Base-by-base conservation (phyloP, 2,797 vertebrate genomes). In the Acipenser oxyrinchus region DNA sequence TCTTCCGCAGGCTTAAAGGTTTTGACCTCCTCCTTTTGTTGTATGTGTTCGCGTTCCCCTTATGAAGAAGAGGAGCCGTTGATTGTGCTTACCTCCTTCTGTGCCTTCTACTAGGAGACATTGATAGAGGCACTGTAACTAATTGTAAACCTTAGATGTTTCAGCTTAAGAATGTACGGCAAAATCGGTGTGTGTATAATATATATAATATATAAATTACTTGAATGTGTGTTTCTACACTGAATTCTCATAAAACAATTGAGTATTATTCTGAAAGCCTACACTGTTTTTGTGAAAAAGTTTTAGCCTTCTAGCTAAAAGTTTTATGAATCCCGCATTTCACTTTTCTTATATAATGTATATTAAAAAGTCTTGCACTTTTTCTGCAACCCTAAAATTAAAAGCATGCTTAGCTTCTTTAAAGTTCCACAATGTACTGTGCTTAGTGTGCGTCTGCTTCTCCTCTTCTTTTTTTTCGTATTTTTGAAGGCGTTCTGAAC, bases 111-210 rank as follows among this genome's bases (percentile, higher is more conserved):
- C 85, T 86, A 84, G 82, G 82, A 74, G 84, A 82, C 79, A 80
- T 86, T 88, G 85, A 86, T 81, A 83, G 82, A 83, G 84, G 79
- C 83, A 86, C 85, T 88, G 86, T 82, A 89, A 89, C 84, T 86
- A 84, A 89, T 87, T 87, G 84, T 73, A 79, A 85, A 88, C 84
- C 80, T 82, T 77, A 80, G 84, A 87, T 83, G 83, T 82, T 84
- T 81, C 76, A 82, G 84, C 84, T 74, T 78, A 82, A 76, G 75
- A 83, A 84, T 81, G 81, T 78, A 72, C 83, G 23, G 23, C 23
- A 37, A 37, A 37, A 23, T 8, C 60, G 23, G 4, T 37, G 23
- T 37, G 15, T 18, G 15, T 18, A 18, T 18, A 18, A 18, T 18
- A 18, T 18, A 18, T 18, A 18, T 18, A 18, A 18, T 18, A 18